phyloP scores from a whole-genome alignment of 2,888 invertebrate genomes.

The Cephonodes hylas region DNA sequence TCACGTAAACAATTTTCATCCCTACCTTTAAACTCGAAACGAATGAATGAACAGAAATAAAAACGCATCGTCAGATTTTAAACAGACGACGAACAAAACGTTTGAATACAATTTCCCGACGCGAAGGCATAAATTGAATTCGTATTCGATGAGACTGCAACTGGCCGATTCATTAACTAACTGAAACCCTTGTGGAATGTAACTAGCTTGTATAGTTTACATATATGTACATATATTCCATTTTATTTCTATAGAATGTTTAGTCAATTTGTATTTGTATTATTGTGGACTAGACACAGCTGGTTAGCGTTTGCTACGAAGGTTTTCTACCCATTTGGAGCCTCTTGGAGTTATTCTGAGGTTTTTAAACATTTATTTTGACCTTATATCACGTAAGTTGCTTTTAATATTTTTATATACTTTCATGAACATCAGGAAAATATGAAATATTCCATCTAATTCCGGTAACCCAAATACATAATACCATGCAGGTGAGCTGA shows the following conservation, averaged over 20 bases:
- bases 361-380: too few relatives aligned
- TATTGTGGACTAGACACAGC: neutral
- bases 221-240: neutral
- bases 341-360: too few relatives aligned
- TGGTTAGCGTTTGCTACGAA: too few relatives aligned
- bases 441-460: neutral
- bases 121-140: constrained; percentile 46
- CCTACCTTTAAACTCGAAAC: constrained; percentile 21
- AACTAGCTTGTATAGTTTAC: constrained; percentile 24
- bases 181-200: constrained; percentile 29
- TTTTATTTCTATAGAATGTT: neutral
- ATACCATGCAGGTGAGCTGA: neutral
- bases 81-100: constrained; percentile 26
- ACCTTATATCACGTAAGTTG: too few relatives aligned
- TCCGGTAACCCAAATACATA: neutral
- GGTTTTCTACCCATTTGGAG: too few relatives aligned
- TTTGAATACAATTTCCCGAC: constrained; percentile 45
- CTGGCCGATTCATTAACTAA: constrained; percentile 51
- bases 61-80: constrained; percentile 40
- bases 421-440: too few relatives aligned
- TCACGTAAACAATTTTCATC: neutral
- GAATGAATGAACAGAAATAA: constrained; percentile 26
- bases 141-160: constrained; percentile 31
- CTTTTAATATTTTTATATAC: too few relatives aligned
- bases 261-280: neutral